Percentiles rank a stretch among this genome's conserved stretches.
phyloP scores from a whole-genome alignment of 2,888 invertebrate genomes.

The Nezara viridula region DNA sequence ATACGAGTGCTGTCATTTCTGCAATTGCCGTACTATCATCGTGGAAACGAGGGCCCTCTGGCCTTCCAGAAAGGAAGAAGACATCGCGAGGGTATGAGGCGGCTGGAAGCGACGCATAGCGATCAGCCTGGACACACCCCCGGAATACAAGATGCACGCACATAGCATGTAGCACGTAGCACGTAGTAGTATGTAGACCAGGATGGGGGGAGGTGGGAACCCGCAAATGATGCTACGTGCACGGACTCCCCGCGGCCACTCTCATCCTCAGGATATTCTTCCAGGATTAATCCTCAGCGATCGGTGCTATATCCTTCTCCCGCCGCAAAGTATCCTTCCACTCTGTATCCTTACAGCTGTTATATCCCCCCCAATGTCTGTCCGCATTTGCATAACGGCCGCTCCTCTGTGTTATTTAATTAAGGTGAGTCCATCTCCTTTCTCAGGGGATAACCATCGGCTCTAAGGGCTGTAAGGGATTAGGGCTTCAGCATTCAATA shows the following conservation, averaged over 20 bases:
- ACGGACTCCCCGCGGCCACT: not conserved
- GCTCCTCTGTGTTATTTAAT: not conserved
- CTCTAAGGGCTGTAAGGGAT: not conserved
- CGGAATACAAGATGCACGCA: not conserved
- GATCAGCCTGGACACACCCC: not conserved
- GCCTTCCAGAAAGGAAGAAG: not conserved
- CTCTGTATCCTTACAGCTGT: not conserved
- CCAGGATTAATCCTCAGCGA: not conserved
- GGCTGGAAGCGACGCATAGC: not conserved
- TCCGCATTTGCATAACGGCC: not conserved
- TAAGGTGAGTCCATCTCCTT: not conserved
- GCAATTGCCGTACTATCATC: too few species aligned
- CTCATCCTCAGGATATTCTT: not conserved
- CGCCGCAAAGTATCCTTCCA: not conserved
- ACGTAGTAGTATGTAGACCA: not conserved
- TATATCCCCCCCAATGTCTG: not conserved
- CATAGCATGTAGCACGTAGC: not conserved
- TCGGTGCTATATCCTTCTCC: not conserved
- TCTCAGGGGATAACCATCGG: constrained; percentile 1
- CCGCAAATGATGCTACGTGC: constrained; percentile 8
- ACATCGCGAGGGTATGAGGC: not conserved
- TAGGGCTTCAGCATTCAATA: not conserved
- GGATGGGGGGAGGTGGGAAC: constrained; percentile 12
- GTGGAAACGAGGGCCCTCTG: too few species aligned
- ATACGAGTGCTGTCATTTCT: too few species aligned